These are phyloP conservation scores for Ameiurus melas DNA, from an alignment of 2,113 vertebrate species.

Conservation along the genomic window DNA sequence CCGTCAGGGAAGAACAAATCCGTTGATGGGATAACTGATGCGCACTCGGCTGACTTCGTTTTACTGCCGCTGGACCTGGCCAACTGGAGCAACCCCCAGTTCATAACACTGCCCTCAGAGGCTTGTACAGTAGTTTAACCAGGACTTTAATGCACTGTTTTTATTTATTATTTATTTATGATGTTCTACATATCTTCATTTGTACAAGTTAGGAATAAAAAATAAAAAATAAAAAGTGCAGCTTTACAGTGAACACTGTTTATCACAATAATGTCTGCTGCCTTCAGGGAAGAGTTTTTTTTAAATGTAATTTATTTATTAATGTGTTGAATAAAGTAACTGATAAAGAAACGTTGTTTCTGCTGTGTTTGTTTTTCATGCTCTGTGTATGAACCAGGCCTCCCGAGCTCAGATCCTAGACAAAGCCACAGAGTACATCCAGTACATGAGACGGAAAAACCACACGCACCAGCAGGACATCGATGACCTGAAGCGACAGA, in stretches of 20 bases:
- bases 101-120: too few relatives aligned
- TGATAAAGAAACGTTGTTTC: neutral
- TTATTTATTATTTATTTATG: too few relatives aligned
- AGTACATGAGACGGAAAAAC: constrained; percentile 99
- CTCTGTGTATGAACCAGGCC: constrained; percentile 82
- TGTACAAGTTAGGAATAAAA: too few relatives aligned
- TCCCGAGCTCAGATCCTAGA: constrained; percentile 99
- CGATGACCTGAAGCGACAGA: constrained; percentile 96
- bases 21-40: too few relatives aligned
- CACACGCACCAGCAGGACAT: constrained; percentile 99
- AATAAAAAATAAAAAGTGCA: neutral
- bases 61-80: too few relatives aligned
- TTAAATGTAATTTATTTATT: neutral
- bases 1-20: too few relatives aligned
- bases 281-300: neutral
- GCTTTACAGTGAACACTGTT: neutral
- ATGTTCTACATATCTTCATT: too few relatives aligned
- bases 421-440: constrained; percentile 99
- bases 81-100: too few relatives aligned
- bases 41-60: too few relatives aligned
- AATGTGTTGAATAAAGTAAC: neutral
- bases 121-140: too few relatives aligned
- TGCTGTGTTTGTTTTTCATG: constrained; percentile 49
- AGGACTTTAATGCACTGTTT: too few relatives aligned
- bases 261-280: neutral